Percentiles rank a stretch among this genome's conserved stretches.
phyloP scores from a whole-genome alignment of 2,888 invertebrate genomes.

The Thymelicus lineola region DNA sequence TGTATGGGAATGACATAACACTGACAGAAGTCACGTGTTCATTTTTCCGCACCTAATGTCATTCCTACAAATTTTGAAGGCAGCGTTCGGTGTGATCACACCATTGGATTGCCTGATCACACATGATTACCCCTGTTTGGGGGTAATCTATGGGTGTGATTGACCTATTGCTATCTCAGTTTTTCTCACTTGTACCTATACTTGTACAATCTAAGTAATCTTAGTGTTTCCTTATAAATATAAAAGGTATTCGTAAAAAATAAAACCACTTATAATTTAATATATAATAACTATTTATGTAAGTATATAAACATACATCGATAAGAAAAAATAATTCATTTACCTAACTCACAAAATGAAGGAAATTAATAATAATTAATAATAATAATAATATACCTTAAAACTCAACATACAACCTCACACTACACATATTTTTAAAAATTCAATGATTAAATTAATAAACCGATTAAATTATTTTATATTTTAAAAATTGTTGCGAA shows the following conservation, averaged over 20 bases:
- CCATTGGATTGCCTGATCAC: no score
- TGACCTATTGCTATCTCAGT: no score
- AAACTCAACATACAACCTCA: slow-evolving; percentile 79
- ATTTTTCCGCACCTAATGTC: no score
- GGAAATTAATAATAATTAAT: slow-evolving; percentile 59
- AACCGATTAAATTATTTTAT: slow-evolving; percentile 56
- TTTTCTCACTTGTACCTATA: no score
- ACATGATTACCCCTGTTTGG: no score
- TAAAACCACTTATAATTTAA: slow-evolving; percentile 74
- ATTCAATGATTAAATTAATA: slow-evolving; percentile 56
- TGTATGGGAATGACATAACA: no score
- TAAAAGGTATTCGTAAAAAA: slow-evolving; percentile 46
- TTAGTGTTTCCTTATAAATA: not conserved
- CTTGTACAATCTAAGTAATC: no score
- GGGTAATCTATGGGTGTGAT: no score
- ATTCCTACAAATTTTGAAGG: no score
- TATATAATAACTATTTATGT: slow-evolving; percentile 85
- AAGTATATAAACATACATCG: slow-evolving; percentile 84
- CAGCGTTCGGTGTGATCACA: no score
- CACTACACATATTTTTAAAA: slow-evolving; percentile 70
- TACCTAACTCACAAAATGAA: slow-evolving; percentile 76
- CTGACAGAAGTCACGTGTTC: no score
- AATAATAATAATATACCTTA: slow-evolving; percentile 63
- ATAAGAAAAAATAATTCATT: slow-evolving; percentile 83
- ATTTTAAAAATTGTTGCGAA: slow-evolving; percentile 47